Evolutionary conservation across 2,113 vertebrate genomes (phyloP).

Genomic region (Sinocyclocheilus anshuiensis): DNA sequence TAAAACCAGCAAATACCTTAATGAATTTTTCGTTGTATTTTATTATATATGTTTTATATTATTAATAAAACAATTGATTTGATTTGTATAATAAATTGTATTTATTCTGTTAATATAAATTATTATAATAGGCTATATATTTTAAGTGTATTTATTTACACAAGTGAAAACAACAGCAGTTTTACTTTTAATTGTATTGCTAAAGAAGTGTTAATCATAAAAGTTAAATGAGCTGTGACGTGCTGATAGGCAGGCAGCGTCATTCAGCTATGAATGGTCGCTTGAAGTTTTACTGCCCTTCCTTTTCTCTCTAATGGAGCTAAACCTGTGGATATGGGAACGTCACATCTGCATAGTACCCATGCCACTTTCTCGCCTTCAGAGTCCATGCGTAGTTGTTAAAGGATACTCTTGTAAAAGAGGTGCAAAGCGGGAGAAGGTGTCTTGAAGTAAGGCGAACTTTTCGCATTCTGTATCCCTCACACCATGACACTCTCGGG

Average conservation of each 20-base stretch:
- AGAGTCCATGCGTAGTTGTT: conserved; percentile 64
- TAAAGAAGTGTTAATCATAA: not conserved
- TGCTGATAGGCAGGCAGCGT: not conserved
- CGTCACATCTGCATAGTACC: conserved; percentile 39
- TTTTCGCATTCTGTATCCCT: conserved; percentile 72
- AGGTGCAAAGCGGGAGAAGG: conserved; percentile 81
- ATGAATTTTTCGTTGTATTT: not conserved
- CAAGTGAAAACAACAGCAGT: not conserved
- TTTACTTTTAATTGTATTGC: not conserved
- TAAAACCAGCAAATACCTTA: not conserved
- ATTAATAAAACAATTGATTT: not conserved
- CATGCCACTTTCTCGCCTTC: conserved; percentile 64
- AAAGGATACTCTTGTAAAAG: conserved; percentile 75
- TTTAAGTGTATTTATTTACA: not conserved
- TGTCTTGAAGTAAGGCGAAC: conserved; percentile 67
- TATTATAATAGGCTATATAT: not conserved
- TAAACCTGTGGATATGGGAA: conserved; percentile 60
- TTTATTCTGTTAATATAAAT: not conserved
- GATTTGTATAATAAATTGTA: not conserved
- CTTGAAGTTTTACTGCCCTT: conserved; percentile 2
- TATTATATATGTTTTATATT: not conserved
- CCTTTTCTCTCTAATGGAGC: not conserved
- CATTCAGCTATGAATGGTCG: not conserved
- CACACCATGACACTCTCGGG: conserved; percentile 76
- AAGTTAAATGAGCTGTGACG: not conserved